Conservation (phyloP, 1,140 invertebrate species). For the Odontomachus brunneus region DNA sequence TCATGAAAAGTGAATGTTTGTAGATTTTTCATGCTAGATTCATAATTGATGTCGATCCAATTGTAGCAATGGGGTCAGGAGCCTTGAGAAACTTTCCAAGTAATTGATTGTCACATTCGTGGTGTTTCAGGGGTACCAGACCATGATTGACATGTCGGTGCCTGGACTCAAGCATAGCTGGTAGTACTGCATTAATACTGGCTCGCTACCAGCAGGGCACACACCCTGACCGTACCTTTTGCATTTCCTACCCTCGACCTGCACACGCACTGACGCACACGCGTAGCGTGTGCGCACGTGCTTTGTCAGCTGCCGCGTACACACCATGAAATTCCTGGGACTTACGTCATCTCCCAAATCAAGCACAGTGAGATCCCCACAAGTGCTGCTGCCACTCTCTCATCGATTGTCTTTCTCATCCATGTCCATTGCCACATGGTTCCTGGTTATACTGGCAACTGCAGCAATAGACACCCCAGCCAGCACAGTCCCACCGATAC, state of each 20-base stretch:
- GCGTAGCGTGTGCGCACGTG: slow-evolving; percentile 71
- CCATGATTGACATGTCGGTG: slow-evolving; percentile 77
- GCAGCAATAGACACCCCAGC: slow-evolving; percentile 74
- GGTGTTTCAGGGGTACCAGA: slow-evolving; percentile 76
- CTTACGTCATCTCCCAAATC: slow-evolving; percentile 72
- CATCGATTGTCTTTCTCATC: slow-evolving; percentile 63
- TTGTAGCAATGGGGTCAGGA: too few species aligned
- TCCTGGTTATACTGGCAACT: slow-evolving; percentile 73
- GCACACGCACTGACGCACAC: slow-evolving; percentile 73
- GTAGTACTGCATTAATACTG: slow-evolving; percentile 77
- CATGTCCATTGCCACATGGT: slow-evolving; percentile 73
- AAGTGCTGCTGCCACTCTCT: slow-evolving; percentile 28
- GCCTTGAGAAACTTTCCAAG: too few species aligned
- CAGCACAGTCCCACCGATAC: slow-evolving; percentile 58
- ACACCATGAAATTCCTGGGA: slow-evolving; percentile 81
- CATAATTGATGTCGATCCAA: too few species aligned
- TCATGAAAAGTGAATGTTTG: too few species aligned
- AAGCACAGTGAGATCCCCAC: slow-evolving; percentile 57
- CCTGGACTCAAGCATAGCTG: slow-evolving; percentile 72
- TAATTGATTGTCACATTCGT: not conserved
- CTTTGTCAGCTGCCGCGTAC: slow-evolving; percentile 70
- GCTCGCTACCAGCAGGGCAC: slow-evolving; percentile 73
- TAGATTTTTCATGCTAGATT: too few species aligned
- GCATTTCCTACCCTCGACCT: slow-evolving; percentile 72
- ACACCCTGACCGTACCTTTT: slow-evolving; percentile 67